Percentiles rank a stretch among this genome's conserved stretches.
Conservation (phyloP, 2,113 vertebrate genomes). For the Calidris pygmaea region DNA sequence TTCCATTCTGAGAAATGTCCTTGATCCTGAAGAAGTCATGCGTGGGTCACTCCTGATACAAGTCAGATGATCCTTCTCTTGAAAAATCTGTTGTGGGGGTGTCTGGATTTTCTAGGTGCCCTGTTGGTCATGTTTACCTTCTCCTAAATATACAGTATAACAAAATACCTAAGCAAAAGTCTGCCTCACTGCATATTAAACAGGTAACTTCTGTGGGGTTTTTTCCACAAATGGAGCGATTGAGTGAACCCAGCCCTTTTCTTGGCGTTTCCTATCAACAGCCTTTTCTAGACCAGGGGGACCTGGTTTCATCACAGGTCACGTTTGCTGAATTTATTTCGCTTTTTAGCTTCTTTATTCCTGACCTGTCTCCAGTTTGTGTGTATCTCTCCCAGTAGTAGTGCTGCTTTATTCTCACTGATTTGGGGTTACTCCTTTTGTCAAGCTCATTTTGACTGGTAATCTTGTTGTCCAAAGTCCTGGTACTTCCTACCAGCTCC, state of each 20-base stretch:
- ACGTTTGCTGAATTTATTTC: neutral
- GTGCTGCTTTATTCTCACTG: neutral
- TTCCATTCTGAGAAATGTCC: neutral
- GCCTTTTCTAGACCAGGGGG: neutral
- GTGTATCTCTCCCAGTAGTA: neutral
- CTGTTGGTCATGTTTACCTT: neutral
- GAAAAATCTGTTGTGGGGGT: neutral
- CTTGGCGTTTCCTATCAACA: neutral
- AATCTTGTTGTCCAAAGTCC: fast-evolving
- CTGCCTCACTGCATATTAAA: neutral
- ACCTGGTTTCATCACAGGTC: neutral
- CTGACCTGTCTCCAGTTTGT: neutral
- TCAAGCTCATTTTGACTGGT: neutral
- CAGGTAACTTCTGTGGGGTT: neutral
- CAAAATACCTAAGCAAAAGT: neutral
- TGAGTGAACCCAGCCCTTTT: neutral
- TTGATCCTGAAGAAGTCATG: neutral
- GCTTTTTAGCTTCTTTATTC: neutral
- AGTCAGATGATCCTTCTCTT: neutral
- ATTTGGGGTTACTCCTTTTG: neutral
- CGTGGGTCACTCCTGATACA: neutral
- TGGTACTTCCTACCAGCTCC: neutral
- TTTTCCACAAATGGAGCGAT: neutral
- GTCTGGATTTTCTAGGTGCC: neutral
- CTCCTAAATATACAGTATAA: neutral